These are phyloP conservation scores for Vidua chalybeata DNA, from an alignment of 2,113 vertebrate genomes.

Conservation along the genomic window DNA sequence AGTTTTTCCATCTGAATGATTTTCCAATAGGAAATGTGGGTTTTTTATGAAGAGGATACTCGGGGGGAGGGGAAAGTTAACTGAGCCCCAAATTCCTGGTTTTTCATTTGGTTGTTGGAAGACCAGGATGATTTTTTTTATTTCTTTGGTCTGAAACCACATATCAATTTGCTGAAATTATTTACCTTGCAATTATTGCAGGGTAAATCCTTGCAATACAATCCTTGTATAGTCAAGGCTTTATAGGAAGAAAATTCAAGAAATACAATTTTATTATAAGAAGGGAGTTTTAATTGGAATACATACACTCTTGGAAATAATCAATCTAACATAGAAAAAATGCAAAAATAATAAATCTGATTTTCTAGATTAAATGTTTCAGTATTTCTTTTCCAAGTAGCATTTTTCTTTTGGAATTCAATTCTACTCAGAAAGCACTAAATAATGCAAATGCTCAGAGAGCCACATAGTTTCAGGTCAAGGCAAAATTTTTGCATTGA, in stretches of 20 bases:
- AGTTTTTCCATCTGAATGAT: neutral
- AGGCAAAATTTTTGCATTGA: neutral
- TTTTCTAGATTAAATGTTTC: neutral
- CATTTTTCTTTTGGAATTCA: neutral
- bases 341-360: neutral
- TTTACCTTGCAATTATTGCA: neutral
- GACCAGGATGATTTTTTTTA: neutral
- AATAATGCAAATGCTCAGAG: neutral
- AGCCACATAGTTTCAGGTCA: neutral
- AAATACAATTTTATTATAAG: neutral
- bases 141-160: neutral
- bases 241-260: neutral
- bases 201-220: neutral
- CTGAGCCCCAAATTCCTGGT: neutral
- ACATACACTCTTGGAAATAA: neutral
- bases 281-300: neutral
- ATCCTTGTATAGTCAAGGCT: neutral
- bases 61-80: fast-evolving
- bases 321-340: neutral
- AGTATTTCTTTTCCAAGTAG: neutral
- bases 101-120: neutral
- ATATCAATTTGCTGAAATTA: neutral
- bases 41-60: neutral
- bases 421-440: neutral
- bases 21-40: neutral